Percentiles rank a stretch among this genome's conserved stretches.
phyloP scores from a whole-genome alignment of 2,888 invertebrate genomes.

The Toxonevra muliebris region DNA sequence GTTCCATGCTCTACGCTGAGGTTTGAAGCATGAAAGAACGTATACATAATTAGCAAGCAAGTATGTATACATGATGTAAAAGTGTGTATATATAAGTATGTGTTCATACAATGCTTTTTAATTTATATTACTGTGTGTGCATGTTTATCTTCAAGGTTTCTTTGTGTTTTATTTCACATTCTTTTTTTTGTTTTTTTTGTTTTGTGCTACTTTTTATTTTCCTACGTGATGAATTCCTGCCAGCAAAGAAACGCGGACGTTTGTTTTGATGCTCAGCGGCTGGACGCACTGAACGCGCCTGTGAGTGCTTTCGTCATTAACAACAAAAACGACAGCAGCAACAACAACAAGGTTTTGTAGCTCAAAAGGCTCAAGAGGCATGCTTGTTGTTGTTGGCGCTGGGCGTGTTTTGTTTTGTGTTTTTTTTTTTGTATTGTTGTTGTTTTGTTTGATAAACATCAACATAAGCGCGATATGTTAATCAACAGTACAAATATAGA shows the following conservation, averaged over 20 bases:
- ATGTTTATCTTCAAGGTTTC: no score
- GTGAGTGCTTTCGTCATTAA: no score
- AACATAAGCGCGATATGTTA: conserved; percentile 1
- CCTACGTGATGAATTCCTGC: background rate
- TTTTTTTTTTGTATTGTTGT: background rate
- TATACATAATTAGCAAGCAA: background rate
- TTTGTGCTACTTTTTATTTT: no score
- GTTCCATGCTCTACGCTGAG: no score
- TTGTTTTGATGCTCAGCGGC: background rate
- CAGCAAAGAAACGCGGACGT: background rate
- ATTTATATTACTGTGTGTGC: background rate
- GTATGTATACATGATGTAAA: background rate
- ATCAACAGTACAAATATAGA: conserved; percentile 13
- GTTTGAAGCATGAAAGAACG: background rate
- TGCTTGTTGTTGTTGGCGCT: background rate
- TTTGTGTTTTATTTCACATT: no score
- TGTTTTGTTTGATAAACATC: background rate
- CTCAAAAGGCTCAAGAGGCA: background rate
- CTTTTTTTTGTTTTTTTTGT: no score
- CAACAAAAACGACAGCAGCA: background rate
- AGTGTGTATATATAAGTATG: background rate
- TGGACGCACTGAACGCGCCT: background rate
- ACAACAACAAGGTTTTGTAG: background rate
- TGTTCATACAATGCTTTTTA: background rate
- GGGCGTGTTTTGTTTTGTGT: background rate